Evolutionary conservation across 2,888 invertebrate species (phyloP), one percentile per base, ranked within the genome.

Genomic region (Tubiluchus corallicola): DNA sequence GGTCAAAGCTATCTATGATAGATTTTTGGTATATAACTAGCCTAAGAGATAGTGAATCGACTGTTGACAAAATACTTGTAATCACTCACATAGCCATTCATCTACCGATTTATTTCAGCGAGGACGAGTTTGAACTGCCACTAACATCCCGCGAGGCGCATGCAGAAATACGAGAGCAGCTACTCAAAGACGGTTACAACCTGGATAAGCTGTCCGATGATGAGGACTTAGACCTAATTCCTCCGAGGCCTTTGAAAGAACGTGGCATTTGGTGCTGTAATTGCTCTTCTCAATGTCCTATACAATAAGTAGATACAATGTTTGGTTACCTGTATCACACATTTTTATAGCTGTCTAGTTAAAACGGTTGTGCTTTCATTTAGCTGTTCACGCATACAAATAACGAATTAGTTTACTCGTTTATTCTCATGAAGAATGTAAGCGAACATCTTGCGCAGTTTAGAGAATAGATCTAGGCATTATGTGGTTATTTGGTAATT

Each of bases 201-300:
- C 59, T 72, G 62, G 73, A 72, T 62, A 66, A 73, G 57, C 73
- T 72, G 47, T 71, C 71, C 3, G 68, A 68, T 52, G 68, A 67
- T 51, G 67, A 68, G 50, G 68, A 69, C 51, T 59, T 69, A 47
- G 67, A 69, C 53, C 59, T 69, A 18, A 64, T 68, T 49, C 68
- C 68, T 17, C 69, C 69, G 19, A 60, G 64, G 48, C 64, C 65
- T 21, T 53, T 66, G 18, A 58, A 62, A 48, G 62, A 66, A 47
- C 54, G 64, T 45, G 67, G 67, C 52, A 54, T 58, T 13, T 68
- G 68, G 53, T 68, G 68, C 50, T 59, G 55, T 29, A 29, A n/a
- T n/a, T n/a, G n/a, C n/a, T n/a, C n/a, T n/a, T n/a, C n/a, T n/a
- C n/a, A n/a, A n/a, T n/a, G n/a, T n/a, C n/a, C n/a, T n/a, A n/a